Base-by-base conservation (phyloP, 1,140 invertebrate genomes). In the Nasonia vitripennis region DNA sequence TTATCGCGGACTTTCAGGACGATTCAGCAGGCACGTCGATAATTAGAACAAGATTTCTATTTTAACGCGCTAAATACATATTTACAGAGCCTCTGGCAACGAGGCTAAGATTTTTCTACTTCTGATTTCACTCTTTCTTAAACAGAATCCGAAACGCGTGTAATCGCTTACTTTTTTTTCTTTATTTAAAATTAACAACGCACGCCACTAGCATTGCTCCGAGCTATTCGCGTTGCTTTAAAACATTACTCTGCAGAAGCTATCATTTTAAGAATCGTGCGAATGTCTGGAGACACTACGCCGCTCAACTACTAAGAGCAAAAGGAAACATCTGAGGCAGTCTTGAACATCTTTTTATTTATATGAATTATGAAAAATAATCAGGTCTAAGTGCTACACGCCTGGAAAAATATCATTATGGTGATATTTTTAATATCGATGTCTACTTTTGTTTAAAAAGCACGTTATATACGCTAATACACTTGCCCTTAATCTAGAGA, bases 1-100 rank as follows among this genome's bases (percentile, higher is more conserved):
- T 79, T 27, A 83, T 7, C 51, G 45, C 51, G 77, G 81, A 83
- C 77, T 79, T 78, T 79, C 81, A 83, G 84, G 88, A 90, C 89
- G 87, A 87, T 86, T 89, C 89, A 88, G 89, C 90, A 91, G 90
- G 90, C 89, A 90, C 90, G 91, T 91, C 90, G 91, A 92, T 89
- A 90, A 89, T 90, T 89, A 91, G 90, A 93, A 92, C 90, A 93
- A 93, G 91, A 93, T 91, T 88, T 92, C 89, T 93, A 92, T 93
- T 90, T 92, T 92, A 91, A 92, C 88, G 89, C 88, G 89, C 91
- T 93, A 93, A 91, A 92, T 93, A 93, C 92, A 93, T 93, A 93
- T 93, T 91, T 93, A 93, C 92, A 93, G 88, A 85, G 86, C 87
- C 90, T 90, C 89, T 88, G 83, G 83, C 81, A 87, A 62, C 23